These are phyloP conservation scores for Budorcas taxicolor DNA, from an alignment of 2,113 vertebrate genomes.

Conservation along the genomic window DNA sequence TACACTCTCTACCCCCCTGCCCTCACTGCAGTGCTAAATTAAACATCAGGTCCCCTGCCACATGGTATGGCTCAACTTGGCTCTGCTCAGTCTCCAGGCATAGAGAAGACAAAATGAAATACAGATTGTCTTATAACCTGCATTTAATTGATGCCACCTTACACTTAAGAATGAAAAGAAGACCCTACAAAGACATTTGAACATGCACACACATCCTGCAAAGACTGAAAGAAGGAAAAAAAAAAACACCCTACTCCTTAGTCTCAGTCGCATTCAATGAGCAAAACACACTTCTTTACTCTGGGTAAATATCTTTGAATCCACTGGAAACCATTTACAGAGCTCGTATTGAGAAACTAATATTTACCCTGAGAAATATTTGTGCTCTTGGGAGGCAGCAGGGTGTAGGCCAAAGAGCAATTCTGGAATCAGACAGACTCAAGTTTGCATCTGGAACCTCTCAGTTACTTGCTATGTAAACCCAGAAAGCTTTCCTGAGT, in stretches of 20 bases:
- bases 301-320: background rate
- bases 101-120: constrained; percentile 23
- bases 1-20: background rate
- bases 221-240: background rate
- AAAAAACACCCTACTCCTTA: background rate
- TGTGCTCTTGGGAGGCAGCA: background rate
- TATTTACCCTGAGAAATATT: constrained; percentile 3
- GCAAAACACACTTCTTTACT: background rate
- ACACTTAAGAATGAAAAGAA: background rate
- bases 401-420: background rate
- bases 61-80: background rate
- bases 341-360: constrained; percentile 22
- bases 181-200: background rate
- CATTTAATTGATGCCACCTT: constrained; percentile 27
- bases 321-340: background rate
- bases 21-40: background rate
- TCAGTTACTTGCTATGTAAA: background rate
- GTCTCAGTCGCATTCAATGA: background rate
- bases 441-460: background rate
- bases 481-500: background rate
- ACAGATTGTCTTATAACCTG: background rate
- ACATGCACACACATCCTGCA: background rate
- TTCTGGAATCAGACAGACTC: background rate
- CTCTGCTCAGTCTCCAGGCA: background rate
- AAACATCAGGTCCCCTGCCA: background rate